Percentiles rank a stretch among this genome's conserved stretches.
Conservation (phyloP, 2,797 vertebrate species). For the Cryptoprocta ferox region DNA sequence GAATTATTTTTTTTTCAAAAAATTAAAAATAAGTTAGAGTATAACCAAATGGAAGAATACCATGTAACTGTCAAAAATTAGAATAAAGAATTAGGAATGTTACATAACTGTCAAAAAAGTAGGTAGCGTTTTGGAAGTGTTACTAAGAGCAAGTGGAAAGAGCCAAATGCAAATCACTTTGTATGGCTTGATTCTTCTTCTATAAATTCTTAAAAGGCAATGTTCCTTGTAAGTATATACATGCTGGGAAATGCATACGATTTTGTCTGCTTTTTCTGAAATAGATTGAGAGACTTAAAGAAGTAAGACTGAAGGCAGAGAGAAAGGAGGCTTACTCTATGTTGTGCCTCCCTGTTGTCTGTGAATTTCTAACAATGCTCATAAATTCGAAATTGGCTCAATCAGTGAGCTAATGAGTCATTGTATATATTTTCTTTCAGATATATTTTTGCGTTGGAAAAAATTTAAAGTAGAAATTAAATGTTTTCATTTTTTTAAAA, state of each 20-base stretch:
- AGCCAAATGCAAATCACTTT: neutral
- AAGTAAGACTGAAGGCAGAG: neutral
- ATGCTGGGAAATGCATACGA: neutral
- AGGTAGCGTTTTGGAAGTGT: neutral
- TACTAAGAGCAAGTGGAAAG: neutral
- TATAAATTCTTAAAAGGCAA: neutral
- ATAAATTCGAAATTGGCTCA: too few relatives aligned
- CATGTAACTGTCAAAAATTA: neutral
- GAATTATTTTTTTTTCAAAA: neutral
- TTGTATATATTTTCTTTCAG: neutral
- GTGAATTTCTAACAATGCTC: neutral
- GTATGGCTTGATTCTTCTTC: neutral
- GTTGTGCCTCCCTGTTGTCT: neutral
- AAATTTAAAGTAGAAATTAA: neutral
- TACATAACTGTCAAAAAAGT: neutral
- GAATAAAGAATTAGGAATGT: neutral
- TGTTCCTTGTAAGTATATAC: neutral
- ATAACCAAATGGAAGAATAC: neutral
- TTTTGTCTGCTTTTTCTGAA: constrained; percentile 16
- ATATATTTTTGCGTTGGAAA: neutral
- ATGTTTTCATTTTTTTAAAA: neutral
- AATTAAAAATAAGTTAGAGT: neutral
- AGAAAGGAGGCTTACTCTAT: neutral
- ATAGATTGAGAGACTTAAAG: neutral
- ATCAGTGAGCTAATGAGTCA: neutral